Percentiles rank a stretch among this genome's conserved stretches.
Conservation (phyloP, 2,888 invertebrate species). For the Parascotia fuliginaria region DNA sequence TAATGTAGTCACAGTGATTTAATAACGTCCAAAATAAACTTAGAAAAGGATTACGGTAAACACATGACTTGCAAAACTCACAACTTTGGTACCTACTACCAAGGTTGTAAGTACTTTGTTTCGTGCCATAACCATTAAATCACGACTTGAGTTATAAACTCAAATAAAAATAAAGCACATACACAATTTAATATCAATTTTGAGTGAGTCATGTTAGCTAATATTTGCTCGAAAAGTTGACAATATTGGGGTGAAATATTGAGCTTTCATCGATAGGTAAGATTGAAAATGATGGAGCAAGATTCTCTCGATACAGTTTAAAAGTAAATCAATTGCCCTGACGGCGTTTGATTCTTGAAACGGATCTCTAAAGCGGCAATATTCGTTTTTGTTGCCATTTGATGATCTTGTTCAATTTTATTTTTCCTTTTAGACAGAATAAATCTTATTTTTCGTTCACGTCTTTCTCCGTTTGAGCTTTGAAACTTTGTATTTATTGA, state of each 20-base stretch:
- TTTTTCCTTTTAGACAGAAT: slow-evolving; percentile 25
- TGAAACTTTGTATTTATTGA: neutral
- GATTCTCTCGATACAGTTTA: neutral
- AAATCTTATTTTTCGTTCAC: slow-evolving; percentile 17
- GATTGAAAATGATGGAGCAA: neutral
- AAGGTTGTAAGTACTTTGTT: too few species aligned
- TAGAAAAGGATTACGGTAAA: too few species aligned
- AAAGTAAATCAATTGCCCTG: neutral
- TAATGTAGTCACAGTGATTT: too few species aligned
- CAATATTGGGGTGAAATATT: neutral
- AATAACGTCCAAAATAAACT: too few species aligned
- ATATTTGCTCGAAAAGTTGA: neutral
- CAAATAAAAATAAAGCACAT: too few species aligned
- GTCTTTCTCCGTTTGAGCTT: neutral
- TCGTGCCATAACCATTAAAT: too few species aligned
- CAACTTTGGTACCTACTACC: too few species aligned
- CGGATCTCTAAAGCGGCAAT: slow-evolving; percentile 23
- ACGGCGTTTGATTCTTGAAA: too few species aligned
- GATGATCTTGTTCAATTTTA: slow-evolving; percentile 34
- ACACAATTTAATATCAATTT: too few species aligned
- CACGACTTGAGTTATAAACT: too few species aligned
- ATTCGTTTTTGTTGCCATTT: slow-evolving; percentile 25
- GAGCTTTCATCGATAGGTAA: neutral
- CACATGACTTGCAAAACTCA: too few species aligned
- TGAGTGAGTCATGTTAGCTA: too few species aligned